Base-by-base conservation (phyloP, 2,797 vertebrate species). In the Trachurus trachurus region DNA sequence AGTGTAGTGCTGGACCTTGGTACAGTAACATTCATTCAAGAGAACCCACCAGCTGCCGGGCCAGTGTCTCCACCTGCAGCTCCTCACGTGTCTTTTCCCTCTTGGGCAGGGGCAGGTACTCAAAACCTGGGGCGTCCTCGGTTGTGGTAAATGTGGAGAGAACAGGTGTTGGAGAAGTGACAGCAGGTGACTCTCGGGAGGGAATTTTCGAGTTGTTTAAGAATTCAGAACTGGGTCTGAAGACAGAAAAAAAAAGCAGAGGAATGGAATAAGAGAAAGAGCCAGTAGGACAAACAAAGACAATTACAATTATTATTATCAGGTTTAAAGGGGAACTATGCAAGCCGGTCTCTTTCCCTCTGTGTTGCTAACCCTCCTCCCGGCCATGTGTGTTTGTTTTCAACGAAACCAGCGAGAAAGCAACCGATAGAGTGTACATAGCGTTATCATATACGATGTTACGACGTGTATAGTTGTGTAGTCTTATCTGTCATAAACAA, bases 21-120 rank as follows among this genome's bases (percentile, higher is more conserved):
- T 9, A 44, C 5, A 45, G 15, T 13, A 26, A 3, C 6, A 40
- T 45, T 42, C 40, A 45, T 17, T 47, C 37, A 52, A 56, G 34
- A n/a, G 0, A 57, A 39, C 39, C 86, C 75, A 97, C 87, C 85
- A 99, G 96, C 89, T 97, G 96, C 76, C 93, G 95, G 52, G 95
- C 95, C 76, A 99, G 87, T 6, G 82, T 87, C 87, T 99, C 96
- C 72, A 96, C 96, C 61, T 92, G 95, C 62, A 95, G 83, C 75
- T 99, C 98, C 65, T 96, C 96, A 0, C 92, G 85, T 0, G 93
- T 96, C 84, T 96, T 95, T 60, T 96, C 91, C 62, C 93, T 88
- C 75, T 83, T 87, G 76, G 93, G 91, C 9, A 82, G 81, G 0
- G 92, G 86, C 44, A 86, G 85, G 56, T 91, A 92, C 65, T 93